Base-by-base conservation (phyloP, 2,888 invertebrate genomes). In the Gasteruption jaculator region DNA sequence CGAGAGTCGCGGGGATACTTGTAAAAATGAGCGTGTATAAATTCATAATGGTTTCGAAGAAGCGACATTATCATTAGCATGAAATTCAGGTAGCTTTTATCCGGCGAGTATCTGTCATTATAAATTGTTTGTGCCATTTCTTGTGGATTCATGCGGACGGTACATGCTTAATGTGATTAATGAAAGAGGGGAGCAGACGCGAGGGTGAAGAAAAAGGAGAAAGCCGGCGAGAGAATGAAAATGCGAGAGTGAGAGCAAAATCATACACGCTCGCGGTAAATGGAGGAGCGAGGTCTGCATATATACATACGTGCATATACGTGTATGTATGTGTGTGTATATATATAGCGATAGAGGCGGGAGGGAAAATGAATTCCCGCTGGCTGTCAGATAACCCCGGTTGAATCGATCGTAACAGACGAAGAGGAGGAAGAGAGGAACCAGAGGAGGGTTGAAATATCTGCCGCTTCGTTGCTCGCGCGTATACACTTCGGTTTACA, bases 371-470 rank as follows among this genome's bases (percentile, higher is more conserved):
- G 58, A 63, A 63, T 61, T 63, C 56, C 56, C 58, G 53, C 51
- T 53, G 57, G 55, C 53, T 54, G 54, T 56, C 56, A 53, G 54
- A 62, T 62, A 61, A 62, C 58, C 56, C n/a, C 53, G 55, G 59
- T 52, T 53, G 56, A 59, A 65, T 65, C 63, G 65, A 66, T 66
- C 57, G 58, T 36, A n/a, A n/a, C n/a, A n/a, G n/a, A n/a, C n/a
- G n/a, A n/a, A n/a, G n/a, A n/a, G n/a, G n/a, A n/a, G n/a, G n/a
- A n/a, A n/a, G n/a, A n/a, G n/a, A n/a, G n/a, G n/a, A n/a, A n/a
- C n/a, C n/a, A n/a, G n/a, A n/a, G n/a, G n/a, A n/a, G n/a, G 35
- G 31, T 27, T 37, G 10, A 49, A 51, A 58, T 61, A 59, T 61
- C 54, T 56, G 54, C 56, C 50, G 56, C 48, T 52, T 44, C 48